Evolutionary conservation across 1,140 invertebrate species (phyloP).

Genomic region (Elymnias hypermnestra): DNA sequence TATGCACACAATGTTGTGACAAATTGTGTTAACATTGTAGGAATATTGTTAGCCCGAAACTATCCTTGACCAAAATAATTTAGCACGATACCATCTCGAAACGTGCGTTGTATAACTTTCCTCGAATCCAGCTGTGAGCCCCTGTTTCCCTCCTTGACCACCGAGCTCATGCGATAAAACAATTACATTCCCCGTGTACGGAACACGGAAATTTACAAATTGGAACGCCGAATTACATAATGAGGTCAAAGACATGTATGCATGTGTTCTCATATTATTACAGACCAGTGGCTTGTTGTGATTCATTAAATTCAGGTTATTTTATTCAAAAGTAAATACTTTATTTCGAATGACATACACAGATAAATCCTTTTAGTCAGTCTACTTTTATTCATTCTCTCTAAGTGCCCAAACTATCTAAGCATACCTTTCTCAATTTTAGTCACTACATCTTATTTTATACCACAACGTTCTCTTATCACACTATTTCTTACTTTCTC

Average conservation of each 20-base stretch:
- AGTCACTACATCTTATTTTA: no score
- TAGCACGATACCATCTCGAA: conserved; percentile 54
- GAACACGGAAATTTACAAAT: conserved; percentile 43
- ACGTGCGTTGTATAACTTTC: conserved; percentile 50
- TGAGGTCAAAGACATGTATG: conserved; percentile 7
- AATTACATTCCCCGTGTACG: conserved; percentile 48
- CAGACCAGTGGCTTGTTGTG: conserved; percentile 4
- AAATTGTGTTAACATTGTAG: neutral
- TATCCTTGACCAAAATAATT: conserved; percentile 67
- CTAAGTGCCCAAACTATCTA: no score
- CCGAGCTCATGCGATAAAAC: conserved; percentile 65
- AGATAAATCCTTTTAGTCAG: no score
- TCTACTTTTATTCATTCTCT: no score
- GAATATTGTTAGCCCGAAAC: conserved; percentile 23
- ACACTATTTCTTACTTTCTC: no score
- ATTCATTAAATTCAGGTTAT: conserved; percentile 32
- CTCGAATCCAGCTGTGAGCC: conserved; percentile 58
- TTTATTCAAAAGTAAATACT: no score
- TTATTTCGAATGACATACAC: no score
- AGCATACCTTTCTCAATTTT: no score
- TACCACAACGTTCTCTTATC: no score
- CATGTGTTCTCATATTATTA: neutral
- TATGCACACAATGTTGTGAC: conserved; percentile 1
- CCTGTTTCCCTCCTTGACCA: conserved; percentile 17
- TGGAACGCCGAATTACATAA: conserved; percentile 38